These are phyloP conservation scores for Eurosta solidaginis DNA, from an alignment of 1,140 invertebrate species.

Conservation along the genomic window DNA sequence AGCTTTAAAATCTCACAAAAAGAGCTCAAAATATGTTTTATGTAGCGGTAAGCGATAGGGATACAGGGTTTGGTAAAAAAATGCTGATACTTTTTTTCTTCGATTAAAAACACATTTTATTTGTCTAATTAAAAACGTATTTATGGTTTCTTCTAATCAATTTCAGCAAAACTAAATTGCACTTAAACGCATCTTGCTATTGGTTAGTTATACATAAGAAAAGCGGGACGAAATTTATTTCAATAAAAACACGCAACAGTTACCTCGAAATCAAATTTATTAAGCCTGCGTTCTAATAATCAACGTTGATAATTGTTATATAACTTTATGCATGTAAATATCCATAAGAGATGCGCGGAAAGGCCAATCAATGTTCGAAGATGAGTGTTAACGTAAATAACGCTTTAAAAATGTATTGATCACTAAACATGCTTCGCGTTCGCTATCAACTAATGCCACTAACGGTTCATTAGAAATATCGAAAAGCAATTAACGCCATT, in stretches of 20 bases:
- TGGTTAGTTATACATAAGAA: neutral
- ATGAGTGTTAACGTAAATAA: too few relatives aligned
- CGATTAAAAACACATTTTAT: too few relatives aligned
- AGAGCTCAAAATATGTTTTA: too few relatives aligned
- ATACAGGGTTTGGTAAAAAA: neutral
- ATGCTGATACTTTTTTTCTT: too few relatives aligned
- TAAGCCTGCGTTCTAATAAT: neutral
- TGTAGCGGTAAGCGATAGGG: too few relatives aligned
- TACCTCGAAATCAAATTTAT: neutral
- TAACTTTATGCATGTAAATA: neutral
- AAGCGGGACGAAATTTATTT: neutral
- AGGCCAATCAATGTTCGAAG: neutral
- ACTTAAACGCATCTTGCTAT: neutral
- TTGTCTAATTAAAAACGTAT: too few relatives aligned
- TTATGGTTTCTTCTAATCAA: neutral
- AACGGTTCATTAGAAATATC: neutral
- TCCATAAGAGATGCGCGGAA: neutral
- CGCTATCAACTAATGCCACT: neutral
- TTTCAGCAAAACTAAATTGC: neutral
- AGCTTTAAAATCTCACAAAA: too few relatives aligned
- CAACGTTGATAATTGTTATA: neutral
- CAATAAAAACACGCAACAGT: constrained; percentile 16
- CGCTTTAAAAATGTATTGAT: neutral
- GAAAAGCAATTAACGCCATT: neutral
- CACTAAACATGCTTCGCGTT: neutral